Conservation (phyloP, 2,797 vertebrate species). For the Oreochromis grahami region DNA sequence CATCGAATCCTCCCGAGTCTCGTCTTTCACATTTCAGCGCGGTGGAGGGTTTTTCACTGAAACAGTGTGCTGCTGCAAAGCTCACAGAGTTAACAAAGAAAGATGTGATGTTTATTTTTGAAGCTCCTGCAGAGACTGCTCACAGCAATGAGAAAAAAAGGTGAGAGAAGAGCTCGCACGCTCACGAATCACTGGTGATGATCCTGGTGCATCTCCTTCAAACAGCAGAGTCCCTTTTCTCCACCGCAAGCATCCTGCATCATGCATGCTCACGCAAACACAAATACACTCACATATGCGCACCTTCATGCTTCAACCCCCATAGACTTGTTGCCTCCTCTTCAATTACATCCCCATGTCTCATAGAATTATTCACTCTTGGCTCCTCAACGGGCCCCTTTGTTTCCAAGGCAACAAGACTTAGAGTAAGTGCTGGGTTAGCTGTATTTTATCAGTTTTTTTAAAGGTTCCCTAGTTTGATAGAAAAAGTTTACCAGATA, state of each 20-base stretch:
- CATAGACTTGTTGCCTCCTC: slow-evolving; percentile 22
- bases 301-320: slow-evolving; percentile 16
- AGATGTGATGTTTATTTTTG: slow-evolving; percentile 30
- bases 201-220: slow-evolving; percentile 22
- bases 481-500: background rate
- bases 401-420: slow-evolving; percentile 73
- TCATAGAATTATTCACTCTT: slow-evolving; percentile 53
- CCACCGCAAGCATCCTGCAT: background rate
- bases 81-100: slow-evolving; percentile 17
- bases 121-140: slow-evolving; percentile 18
- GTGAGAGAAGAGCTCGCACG: background rate
- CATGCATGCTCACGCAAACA: background rate
- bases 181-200: background rate
- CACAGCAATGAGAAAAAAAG: background rate
- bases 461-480: slow-evolving; percentile 9
- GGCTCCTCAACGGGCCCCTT: slow-evolving; percentile 49
- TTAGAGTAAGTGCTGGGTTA: slow-evolving; percentile 34
- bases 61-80: slow-evolving; percentile 3
- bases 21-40: slow-evolving; percentile 2
- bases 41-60: background rate
- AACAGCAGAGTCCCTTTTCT: slow-evolving; percentile 2
- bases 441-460: slow-evolving; percentile 35
- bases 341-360: slow-evolving; percentile 35
- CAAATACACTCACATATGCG: background rate
- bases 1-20: slow-evolving; percentile 22